Evolutionary conservation across 2,797 vertebrate species (phyloP).

Genomic region (Glyptemys insculpta): DNA sequence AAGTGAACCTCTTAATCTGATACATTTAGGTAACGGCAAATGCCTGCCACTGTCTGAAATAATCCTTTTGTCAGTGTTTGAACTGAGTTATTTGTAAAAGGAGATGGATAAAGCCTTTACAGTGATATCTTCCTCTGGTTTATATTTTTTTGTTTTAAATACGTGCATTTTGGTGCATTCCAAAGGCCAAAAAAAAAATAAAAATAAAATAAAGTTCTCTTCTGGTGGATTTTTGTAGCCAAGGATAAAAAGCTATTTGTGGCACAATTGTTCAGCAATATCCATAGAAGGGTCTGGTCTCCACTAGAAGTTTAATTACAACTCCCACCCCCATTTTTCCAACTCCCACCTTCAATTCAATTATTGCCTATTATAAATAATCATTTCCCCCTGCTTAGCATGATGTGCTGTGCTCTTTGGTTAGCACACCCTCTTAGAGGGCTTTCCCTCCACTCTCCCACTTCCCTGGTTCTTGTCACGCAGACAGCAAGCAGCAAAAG

Average conservation of each 20-base stretch:
- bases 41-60: background rate
- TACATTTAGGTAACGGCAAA: background rate
- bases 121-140: background rate
- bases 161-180: background rate
- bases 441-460: too few species aligned
- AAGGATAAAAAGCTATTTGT: background rate
- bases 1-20: background rate
- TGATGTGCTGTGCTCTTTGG: background rate
- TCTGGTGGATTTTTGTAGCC: background rate
- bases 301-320: background rate
- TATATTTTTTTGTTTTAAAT: background rate
- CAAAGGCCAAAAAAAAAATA: background rate
- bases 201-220: background rate
- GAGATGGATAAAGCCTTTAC: background rate
- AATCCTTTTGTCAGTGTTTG: background rate
- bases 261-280: background rate
- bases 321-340: background rate
- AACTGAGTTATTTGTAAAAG: background rate
- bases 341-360: background rate
- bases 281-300: background rate
- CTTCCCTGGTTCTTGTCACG: too few species aligned
- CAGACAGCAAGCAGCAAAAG: too few species aligned
- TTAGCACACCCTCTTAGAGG: background rate
- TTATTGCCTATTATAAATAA: background rate
- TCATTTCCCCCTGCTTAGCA: background rate